Conservation (phyloP, 1,140 invertebrate genomes). For the Pentalonia nigronervosa region DNA sequence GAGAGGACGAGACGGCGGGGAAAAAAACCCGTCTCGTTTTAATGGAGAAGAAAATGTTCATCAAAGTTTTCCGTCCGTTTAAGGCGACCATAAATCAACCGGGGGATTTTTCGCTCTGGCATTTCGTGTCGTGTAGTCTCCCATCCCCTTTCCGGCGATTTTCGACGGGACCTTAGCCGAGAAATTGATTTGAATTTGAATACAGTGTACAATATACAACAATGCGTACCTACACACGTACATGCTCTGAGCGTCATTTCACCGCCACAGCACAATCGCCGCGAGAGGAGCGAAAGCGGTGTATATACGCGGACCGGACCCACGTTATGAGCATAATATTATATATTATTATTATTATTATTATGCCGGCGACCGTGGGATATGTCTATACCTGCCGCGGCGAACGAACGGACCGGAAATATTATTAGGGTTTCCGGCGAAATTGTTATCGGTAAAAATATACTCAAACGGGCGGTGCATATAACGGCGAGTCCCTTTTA, state of each 20-base stretch:
- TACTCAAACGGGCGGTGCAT: background rate
- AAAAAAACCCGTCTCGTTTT: conserved; percentile 30
- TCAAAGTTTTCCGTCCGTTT: conserved; percentile 49
- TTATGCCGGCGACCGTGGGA: background rate
- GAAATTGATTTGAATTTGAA: conserved; percentile 44
- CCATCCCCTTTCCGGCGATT: background rate
- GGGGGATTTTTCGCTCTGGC: conserved; percentile 3
- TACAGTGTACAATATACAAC: conserved; percentile 3
- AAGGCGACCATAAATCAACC: conserved; percentile 45
- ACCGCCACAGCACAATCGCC: background rate
- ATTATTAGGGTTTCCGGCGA: background rate
- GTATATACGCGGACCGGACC: background rate
- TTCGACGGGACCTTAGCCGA: background rate
- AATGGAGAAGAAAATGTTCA: conserved; percentile 53
- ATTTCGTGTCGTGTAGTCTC: background rate
- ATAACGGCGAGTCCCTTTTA: background rate
- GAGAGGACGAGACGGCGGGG: background rate
- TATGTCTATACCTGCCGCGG: background rate
- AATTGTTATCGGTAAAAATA: conserved; percentile 6
- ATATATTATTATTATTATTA: too few species aligned
- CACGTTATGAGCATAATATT: background rate
- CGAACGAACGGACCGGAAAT: conserved; percentile 25
- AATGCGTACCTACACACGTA: background rate
- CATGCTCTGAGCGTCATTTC: background rate
- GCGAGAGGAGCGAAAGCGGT: too few species aligned